These are phyloP conservation scores for Bagarius yarrelli DNA, from an alignment of 2,113 vertebrate genomes.

Conservation along the genomic window DNA sequence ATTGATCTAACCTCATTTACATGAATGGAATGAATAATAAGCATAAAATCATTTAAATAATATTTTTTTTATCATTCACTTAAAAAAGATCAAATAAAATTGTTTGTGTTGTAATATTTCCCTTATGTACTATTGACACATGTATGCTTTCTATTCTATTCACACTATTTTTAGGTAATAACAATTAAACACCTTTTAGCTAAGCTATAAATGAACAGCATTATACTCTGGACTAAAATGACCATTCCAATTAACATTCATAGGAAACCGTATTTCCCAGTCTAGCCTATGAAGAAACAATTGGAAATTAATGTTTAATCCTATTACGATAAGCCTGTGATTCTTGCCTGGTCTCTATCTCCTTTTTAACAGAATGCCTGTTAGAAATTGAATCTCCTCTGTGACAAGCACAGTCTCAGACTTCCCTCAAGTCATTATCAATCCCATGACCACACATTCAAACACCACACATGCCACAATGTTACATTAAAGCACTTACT, in stretches of 20 bases:
- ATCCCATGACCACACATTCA: constrained; percentile 16
- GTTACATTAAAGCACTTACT: constrained; percentile 33
- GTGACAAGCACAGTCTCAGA: constrained; percentile 36
- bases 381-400: constrained; percentile 49
- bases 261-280: constrained; percentile 38
- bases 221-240: constrained; percentile 33
- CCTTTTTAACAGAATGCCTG: constrained; percentile 35
- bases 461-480: constrained; percentile 29
- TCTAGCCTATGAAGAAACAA: constrained; percentile 45
- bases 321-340: constrained; percentile 54
- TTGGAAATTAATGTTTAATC: constrained; percentile 54
- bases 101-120: background rate
- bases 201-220: constrained; percentile 44
- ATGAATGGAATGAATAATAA: background rate
- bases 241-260: constrained; percentile 52
- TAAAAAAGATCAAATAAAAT: background rate
- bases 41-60: background rate
- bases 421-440: constrained; percentile 48
- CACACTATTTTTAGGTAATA: background rate
- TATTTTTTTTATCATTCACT: background rate
- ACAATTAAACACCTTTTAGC: constrained; percentile 19
- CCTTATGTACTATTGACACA: background rate
- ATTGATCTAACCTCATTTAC: background rate
- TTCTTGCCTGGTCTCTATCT: constrained; percentile 37
- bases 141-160: background rate